Evolutionary conservation across 2,797 vertebrate genomes (phyloP).

Genomic region (Muraenolepis orangiensis): DNA sequence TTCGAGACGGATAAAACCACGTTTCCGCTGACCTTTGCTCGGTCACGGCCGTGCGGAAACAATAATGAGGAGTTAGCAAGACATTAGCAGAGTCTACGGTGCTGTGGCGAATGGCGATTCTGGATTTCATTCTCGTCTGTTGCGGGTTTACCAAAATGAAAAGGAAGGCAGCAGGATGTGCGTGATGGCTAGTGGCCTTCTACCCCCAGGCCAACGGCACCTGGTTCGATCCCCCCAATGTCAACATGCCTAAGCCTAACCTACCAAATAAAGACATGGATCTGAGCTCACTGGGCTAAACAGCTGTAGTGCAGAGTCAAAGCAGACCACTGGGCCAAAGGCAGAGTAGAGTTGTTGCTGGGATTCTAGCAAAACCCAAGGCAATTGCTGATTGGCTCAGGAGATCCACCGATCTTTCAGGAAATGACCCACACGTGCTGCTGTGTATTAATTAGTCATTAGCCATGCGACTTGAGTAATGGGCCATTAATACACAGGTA

Average conservation of each 20-base stretch:
- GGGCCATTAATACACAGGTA: neutral
- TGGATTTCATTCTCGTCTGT: neutral
- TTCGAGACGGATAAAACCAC: neutral
- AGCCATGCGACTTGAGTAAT: neutral
- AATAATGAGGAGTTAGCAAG: neutral
- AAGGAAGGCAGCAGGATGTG: slow-evolving; percentile 1
- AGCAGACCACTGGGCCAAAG: slow-evolving; percentile 20
- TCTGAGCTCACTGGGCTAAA: neutral
- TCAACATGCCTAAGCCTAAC: neutral
- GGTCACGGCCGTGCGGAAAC: neutral
- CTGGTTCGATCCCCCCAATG: neutral
- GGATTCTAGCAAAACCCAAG: slow-evolving; percentile 62
- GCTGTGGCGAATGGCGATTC: neutral
- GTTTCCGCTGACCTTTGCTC: neutral
- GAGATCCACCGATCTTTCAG: slow-evolving; percentile 22
- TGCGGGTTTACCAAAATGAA: slow-evolving; percentile 25
- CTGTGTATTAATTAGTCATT: neutral
- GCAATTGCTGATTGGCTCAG: slow-evolving; percentile 47
- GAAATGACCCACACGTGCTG: neutral
- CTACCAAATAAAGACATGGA: slow-evolving; percentile 15
- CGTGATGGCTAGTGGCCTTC: slow-evolving; percentile 4
- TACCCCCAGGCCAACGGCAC: neutral
- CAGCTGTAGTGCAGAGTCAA: neutral
- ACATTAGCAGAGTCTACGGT: neutral
- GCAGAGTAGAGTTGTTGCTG: slow-evolving; percentile 39